Percentiles rank a stretch among this genome's conserved stretches.
Evolutionary conservation across 2,797 vertebrate genomes (phyloP).

Genomic region (Myripristis jacobus): DNA sequence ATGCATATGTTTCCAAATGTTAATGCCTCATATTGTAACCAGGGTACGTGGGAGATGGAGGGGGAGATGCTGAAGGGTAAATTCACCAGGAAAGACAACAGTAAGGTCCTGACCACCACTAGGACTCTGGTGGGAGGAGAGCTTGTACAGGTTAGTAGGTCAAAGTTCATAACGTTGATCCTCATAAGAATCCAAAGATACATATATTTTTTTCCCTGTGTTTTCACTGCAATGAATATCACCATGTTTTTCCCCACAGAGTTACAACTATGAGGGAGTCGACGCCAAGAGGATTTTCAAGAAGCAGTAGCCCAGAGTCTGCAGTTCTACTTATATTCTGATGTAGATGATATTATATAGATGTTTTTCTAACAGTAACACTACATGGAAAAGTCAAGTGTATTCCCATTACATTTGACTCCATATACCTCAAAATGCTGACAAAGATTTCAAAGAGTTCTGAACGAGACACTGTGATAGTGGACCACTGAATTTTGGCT

Average conservation of each 20-base stretch:
- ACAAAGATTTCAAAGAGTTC: constrained; percentile 9
- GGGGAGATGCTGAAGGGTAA: constrained; percentile 85
- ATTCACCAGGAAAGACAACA: constrained; percentile 92
- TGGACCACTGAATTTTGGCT: background rate
- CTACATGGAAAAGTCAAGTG: constrained; percentile 1
- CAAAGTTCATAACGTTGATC: background rate
- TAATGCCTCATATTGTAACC: background rate
- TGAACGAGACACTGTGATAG: background rate
- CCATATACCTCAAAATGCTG: constrained; percentile 39
- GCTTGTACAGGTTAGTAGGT: constrained; percentile 89
- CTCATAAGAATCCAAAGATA: background rate
- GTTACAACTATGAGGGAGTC: constrained; percentile 89
- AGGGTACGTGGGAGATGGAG: constrained; percentile 90
- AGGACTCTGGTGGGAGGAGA: constrained; percentile 85
- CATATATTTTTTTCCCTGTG: background rate
- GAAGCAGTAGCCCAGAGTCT: constrained; percentile 79
- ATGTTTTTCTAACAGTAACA: constrained; percentile 33
- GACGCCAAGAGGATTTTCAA: constrained; percentile 94
- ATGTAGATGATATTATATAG: constrained; percentile 21
- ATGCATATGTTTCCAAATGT: background rate
- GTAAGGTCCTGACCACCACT: constrained; percentile 84
- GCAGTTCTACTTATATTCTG: constrained; percentile 54
- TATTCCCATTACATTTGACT: constrained; percentile 14
- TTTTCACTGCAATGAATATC: background rate
- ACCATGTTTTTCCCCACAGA: constrained; percentile 76